Conservation (phyloP, 1,140 invertebrate species). For the Mercenaria mercenaria region DNA sequence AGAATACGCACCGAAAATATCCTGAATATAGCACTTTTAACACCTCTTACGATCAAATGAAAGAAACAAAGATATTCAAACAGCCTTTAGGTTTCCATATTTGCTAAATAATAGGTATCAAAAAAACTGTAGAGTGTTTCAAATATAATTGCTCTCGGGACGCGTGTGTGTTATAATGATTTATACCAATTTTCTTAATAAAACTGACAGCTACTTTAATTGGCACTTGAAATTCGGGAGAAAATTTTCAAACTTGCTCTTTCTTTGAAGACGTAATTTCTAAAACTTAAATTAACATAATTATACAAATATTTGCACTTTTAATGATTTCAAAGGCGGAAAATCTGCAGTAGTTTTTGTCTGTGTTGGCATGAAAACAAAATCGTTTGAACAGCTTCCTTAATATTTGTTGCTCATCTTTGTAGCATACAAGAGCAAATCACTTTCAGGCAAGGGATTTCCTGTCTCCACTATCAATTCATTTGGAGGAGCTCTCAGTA, state of each 20-base stretch:
- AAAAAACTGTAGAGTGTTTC: background rate
- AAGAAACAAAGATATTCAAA: background rate
- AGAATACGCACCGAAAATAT: background rate
- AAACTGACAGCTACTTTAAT: slow-evolving; percentile 20
- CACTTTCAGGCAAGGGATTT: no score
- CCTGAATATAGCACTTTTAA: background rate
- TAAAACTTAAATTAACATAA: slow-evolving; percentile 6
- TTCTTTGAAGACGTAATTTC: background rate
- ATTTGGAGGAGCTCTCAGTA: no score
- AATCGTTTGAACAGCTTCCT: no score
- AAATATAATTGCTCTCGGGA: background rate
- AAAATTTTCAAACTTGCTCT: background rate
- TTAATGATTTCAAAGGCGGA: background rate
- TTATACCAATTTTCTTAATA: slow-evolving; percentile 34
- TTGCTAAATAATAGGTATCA: background rate
- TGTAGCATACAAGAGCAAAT: no score
- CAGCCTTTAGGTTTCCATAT: background rate
- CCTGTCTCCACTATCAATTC: no score
- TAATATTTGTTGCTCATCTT: no score
- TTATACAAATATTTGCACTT: background rate
- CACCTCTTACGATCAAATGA: background rate
- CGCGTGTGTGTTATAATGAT: background rate
- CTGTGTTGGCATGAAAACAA: background rate
- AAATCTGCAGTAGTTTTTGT: background rate
- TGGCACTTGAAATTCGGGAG: slow-evolving; percentile 11